Conservation (phyloP, 2,797 vertebrate species). For the Malacoraja senta region DNA sequence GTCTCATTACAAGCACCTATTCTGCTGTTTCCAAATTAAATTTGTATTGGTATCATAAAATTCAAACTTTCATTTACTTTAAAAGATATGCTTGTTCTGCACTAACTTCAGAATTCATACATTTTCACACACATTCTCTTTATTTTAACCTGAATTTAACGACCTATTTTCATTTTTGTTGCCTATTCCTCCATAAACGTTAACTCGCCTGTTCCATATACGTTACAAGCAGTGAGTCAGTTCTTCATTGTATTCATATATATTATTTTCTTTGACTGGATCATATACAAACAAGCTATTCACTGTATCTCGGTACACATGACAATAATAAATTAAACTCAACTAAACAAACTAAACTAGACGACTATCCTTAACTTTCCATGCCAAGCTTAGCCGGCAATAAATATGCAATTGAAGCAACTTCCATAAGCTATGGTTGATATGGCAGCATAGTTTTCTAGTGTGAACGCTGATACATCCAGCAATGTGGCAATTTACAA, state of each 20-base stretch:
- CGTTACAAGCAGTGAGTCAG: no score
- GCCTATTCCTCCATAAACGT: no score
- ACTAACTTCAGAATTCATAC: not conserved
- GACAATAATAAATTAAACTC: no score
- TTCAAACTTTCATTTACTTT: not conserved
- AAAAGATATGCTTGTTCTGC: not conserved
- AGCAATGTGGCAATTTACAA: not conserved
- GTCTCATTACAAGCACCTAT: no score
- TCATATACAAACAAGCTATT: no score
- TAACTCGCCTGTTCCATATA: no score
- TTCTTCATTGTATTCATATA: no score
- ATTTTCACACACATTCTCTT: not conserved
- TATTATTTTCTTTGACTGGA: no score
- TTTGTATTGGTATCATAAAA: not conserved
- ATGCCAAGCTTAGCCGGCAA: not conserved
- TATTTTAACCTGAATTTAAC: not conserved
- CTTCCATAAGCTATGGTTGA: not conserved
- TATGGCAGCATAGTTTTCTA: not conserved
- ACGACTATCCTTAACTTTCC: not conserved
- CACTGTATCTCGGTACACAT: not conserved
- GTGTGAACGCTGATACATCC: not conserved
- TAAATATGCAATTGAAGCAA: not conserved
- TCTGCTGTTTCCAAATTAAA: not conserved
- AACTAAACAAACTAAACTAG: no score
- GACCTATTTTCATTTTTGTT: no score